Conservation (phyloP, 2,797 vertebrate genomes). For the Pristis pectinata region DNA sequence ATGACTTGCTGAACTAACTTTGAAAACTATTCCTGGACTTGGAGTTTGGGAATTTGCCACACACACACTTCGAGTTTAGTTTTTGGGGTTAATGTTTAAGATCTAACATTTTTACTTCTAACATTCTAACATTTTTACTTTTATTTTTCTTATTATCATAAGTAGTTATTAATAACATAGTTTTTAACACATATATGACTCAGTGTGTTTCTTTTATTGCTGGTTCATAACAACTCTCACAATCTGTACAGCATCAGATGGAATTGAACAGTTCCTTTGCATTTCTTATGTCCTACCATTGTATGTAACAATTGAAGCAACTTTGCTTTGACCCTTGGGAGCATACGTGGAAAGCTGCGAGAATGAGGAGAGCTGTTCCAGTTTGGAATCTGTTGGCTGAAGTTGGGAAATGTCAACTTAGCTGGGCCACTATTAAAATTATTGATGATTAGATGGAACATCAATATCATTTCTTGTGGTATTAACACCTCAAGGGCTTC, state of each 20-base stretch:
- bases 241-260: not conserved
- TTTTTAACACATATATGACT: no score
- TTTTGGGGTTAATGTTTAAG: no score
- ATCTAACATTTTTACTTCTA: no score
- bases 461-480: not conserved
- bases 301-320: not conserved
- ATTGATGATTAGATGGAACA: not conserved
- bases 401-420: not conserved
- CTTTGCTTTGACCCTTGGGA: not conserved
- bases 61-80: no score
- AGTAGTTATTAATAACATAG: no score
- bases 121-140: no score
- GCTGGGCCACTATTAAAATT: not conserved
- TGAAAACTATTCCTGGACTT: no score
- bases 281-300: not conserved
- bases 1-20: no score
- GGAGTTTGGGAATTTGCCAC: no score
- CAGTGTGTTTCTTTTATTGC: no score
- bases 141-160: no score
- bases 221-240: no score
- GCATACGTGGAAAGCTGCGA: not conserved
- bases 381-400: not conserved
- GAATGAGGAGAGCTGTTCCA: not conserved
- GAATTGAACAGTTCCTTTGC: not conserved
- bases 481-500: not conserved